These are phyloP conservation scores for Diuraphis noxia DNA, from an alignment of 1,140 invertebrate species.

Conservation along the genomic window DNA sequence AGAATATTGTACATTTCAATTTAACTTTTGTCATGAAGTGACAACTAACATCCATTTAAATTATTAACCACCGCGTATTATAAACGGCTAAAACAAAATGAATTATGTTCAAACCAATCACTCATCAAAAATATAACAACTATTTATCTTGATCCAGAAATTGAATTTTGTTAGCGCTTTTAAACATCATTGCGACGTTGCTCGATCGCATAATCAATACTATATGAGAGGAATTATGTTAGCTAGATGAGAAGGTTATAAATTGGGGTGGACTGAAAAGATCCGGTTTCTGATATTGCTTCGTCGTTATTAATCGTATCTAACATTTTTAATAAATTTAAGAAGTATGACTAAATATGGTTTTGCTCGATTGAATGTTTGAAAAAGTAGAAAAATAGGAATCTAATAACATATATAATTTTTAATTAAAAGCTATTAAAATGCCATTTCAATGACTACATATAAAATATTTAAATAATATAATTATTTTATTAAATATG, in stretches of 20 bases:
- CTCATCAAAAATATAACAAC: neutral
- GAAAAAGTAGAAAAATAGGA: neutral
- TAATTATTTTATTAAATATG: neutral
- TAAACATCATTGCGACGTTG: neutral
- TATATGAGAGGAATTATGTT: too few relatives aligned
- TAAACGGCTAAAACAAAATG: neutral
- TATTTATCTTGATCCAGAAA: neutral
- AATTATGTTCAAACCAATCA: neutral
- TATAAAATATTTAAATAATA: neutral
- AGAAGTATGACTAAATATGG: neutral
- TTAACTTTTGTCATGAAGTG: neutral
- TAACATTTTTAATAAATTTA: neutral
- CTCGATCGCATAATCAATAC: neutral
- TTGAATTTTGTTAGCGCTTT: neutral
- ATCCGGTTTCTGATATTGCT: too few relatives aligned
- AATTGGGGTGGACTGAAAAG: too few relatives aligned
- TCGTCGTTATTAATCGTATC: too few relatives aligned
- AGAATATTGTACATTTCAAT: constrained; percentile 9
- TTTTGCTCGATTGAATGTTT: neutral
- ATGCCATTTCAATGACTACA: neutral
- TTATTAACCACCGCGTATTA: neutral
- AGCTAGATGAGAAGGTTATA: too few relatives aligned
- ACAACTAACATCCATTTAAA: neutral
- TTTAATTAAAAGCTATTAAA: neutral
- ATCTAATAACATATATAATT: neutral